Evolutionary conservation across 2,888 invertebrate genomes (phyloP).

Genomic region (Tenthredo scrophulariae): DNA sequence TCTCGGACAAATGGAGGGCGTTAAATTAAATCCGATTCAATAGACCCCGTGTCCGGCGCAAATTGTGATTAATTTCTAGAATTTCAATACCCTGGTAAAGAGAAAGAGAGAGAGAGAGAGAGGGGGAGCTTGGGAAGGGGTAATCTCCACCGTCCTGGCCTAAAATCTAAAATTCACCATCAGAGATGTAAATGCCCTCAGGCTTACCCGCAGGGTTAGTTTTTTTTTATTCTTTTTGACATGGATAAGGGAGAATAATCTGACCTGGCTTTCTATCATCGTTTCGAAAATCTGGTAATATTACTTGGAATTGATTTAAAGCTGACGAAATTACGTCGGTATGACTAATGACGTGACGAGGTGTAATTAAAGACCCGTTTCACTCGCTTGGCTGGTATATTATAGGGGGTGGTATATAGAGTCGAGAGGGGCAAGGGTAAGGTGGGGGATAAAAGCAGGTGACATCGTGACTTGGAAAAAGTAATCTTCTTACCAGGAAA

Average conservation of each 20-base stretch:
- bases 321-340: not conserved
- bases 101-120: not conserved
- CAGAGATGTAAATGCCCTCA: not conserved
- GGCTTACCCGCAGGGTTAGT: no score
- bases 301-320: not conserved
- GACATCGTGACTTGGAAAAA: conserved; percentile 23
- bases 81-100: conserved; percentile 13
- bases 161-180: conserved; percentile 27
- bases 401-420: not conserved
- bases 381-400: not conserved
- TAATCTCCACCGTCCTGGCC: not conserved
- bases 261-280: not conserved
- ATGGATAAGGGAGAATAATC: not conserved
- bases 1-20: conserved; percentile 33
- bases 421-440: not conserved
- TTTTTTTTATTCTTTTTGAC: no score
- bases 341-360: not conserved
- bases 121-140: not conserved
- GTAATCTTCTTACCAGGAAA: conserved; percentile 48
- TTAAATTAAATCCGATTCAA: conserved; percentile 41
- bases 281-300: not conserved
- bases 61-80: conserved; percentile 42
- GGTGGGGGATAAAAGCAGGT: conserved; percentile 7
- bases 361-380: conserved; percentile 20
- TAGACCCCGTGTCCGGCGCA: conserved; percentile 25